Evolutionary conservation across 2,797 vertebrate species (phyloP).

Genomic region (Enteromius anoplus): DNA sequence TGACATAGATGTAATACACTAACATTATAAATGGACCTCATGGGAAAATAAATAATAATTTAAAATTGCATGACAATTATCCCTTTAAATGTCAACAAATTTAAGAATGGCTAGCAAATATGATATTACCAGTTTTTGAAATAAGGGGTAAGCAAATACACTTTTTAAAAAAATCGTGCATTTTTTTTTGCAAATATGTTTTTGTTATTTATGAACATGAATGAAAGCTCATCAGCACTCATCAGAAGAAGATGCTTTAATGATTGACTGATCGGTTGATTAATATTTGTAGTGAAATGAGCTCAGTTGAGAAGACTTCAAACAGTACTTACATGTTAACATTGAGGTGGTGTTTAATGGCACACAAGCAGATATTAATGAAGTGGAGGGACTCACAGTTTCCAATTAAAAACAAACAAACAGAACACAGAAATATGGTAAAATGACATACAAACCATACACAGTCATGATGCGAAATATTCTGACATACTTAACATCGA

Average conservation of each 20-base stretch:
- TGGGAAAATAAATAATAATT: background rate
- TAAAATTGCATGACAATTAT: background rate
- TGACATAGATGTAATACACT: background rate
- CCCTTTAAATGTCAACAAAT: background rate
- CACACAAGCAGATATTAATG: slow-evolving; percentile 83
- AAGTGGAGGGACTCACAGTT: slow-evolving; percentile 63
- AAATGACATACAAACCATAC: slow-evolving; percentile 43
- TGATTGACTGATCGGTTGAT: background rate
- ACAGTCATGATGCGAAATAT: background rate
- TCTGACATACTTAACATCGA: background rate
- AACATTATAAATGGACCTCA: background rate
- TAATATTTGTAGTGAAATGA: slow-evolving; percentile 20
- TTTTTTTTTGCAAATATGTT: background rate
- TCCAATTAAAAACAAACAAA: slow-evolving; percentile 45
- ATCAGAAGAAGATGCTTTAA: background rate
- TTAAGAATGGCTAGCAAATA: background rate
- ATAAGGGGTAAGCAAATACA: background rate
- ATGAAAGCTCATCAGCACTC: slow-evolving; percentile 13
- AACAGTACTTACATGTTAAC: slow-evolving; percentile 81
- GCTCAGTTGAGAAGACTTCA: slow-evolving; percentile 69
- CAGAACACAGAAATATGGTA: slow-evolving; percentile 32
- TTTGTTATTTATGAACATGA: slow-evolving; percentile 20
- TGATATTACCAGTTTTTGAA: background rate
- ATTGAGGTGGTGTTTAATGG: slow-evolving; percentile 78
- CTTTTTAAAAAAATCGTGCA: background rate